A percentile compares a stretch with the other conserved stretches of the same genome.
phyloP scores from a whole-genome alignment of 2,797 vertebrate genomes.

The Sebastes jordani region DNA sequence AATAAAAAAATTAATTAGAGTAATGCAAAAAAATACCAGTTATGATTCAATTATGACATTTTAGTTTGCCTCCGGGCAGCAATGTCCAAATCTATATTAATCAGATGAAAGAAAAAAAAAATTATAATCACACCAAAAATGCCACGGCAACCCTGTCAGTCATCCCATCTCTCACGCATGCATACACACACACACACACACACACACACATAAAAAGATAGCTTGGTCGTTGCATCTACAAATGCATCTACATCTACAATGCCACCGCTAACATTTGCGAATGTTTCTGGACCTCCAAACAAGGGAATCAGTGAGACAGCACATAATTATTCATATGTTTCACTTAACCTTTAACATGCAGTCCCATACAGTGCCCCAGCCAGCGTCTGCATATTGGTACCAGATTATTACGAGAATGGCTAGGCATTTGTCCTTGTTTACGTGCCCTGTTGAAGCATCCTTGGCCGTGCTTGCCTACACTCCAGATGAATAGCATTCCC shows the following conservation, averaged over 20 bases:
- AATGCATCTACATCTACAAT: constrained; percentile 48
- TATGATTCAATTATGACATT: constrained; percentile 72
- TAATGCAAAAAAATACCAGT: constrained; percentile 27
- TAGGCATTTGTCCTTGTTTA: constrained; percentile 74
- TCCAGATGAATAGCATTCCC: constrained; percentile 74
- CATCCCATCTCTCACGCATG: constrained; percentile 46
- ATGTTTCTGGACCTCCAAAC: constrained; percentile 64
- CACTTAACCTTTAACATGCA: constrained; percentile 80
- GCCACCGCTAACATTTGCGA: constrained; percentile 56
- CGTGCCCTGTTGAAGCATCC: constrained; percentile 68
- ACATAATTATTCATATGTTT: constrained; percentile 78
- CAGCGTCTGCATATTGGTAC: constrained; percentile 60
- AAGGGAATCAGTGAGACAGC: constrained; percentile 65
- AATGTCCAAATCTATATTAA: constrained; percentile 67
- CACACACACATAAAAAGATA: constrained; percentile 3
- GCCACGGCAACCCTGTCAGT: constrained; percentile 65
- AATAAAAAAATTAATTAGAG: background rate
- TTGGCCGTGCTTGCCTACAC: constrained; percentile 66
- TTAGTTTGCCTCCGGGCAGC: constrained; percentile 49
- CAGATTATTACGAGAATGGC: constrained; percentile 63
- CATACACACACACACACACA: constrained; percentile 11
- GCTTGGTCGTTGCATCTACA: constrained; percentile 34
- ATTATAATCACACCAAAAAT: constrained; percentile 68
- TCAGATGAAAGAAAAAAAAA: constrained; percentile 41
- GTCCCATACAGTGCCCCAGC: constrained; percentile 59